phyloP scores from a whole-genome alignment of 1,140 invertebrate genomes.

The Hormaphis cornu region DNA sequence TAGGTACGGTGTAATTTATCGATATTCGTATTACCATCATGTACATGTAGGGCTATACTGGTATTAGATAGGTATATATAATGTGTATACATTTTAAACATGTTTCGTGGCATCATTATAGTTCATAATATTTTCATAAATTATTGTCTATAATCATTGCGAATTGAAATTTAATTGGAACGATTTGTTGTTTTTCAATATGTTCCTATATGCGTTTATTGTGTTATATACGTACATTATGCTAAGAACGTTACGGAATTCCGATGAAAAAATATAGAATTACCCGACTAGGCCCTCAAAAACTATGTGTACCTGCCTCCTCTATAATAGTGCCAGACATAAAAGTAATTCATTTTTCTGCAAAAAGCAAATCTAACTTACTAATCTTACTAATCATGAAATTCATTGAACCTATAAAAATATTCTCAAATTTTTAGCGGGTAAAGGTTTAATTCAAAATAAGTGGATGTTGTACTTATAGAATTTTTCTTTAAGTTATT shows the following conservation, averaged over 20 bases:
- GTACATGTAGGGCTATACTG: too few species aligned
- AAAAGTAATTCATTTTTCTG: neutral
- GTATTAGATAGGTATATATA: too few species aligned
- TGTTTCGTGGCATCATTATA: too few species aligned
- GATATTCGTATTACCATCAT: too few species aligned
- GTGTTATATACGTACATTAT: neutral
- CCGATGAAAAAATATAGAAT: neutral
- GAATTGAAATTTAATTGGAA: too few species aligned
- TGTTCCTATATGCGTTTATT: slow-evolving; percentile 4
- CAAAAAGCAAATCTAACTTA: neutral
- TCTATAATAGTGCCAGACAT: neutral
- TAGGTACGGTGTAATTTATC: too few species aligned
- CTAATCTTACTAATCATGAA: neutral
- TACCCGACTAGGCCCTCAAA: neutral
- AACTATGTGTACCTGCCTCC: slow-evolving; percentile 19
- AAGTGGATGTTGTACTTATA: slow-evolving; percentile 7
- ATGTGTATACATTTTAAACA: too few species aligned
- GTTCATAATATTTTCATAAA: too few species aligned
- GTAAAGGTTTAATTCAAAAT: slow-evolving; percentile 9
- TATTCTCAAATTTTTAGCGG: slow-evolving; percentile 5
- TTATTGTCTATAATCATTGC: too few species aligned
- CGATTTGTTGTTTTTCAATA: slow-evolving; percentile 3
- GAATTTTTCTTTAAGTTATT: slow-evolving; percentile 12
- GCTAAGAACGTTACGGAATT: neutral
- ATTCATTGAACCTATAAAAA: neutral